Evolutionary conservation across 2,113 vertebrate species (phyloP).

Genomic region (Pyrgilauda ruficollis): DNA sequence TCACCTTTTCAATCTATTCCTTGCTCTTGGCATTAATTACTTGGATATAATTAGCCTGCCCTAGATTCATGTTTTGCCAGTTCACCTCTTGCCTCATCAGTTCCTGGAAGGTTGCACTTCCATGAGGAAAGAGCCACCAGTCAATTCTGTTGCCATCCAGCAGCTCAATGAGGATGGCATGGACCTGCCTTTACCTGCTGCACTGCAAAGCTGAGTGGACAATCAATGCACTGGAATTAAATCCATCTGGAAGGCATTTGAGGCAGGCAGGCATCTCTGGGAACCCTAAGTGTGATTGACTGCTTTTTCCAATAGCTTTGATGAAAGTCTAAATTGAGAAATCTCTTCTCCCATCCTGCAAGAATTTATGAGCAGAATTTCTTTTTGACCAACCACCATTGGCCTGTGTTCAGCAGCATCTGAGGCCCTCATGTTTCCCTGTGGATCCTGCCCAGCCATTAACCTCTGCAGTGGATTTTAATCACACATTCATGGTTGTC

Average conservation of each 20-base stretch:
- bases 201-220: conserved; percentile 29
- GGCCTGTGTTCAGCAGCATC: neutral
- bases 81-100: conserved; percentile 48
- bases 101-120: conserved; percentile 45
- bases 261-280: conserved; percentile 20
- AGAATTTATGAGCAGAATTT: neutral
- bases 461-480: neutral
- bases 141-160: conserved; percentile 5
- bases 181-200: conserved; percentile 20
- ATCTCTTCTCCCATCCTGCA: conserved; percentile 8
- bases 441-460: neutral
- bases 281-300: neutral
- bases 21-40: conserved; percentile 34
- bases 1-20: neutral
- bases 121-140: neutral
- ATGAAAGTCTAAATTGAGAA: conserved; percentile 1
- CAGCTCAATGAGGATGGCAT: conserved; percentile 16
- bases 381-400: neutral
- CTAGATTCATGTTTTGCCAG: neutral
- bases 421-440: conserved; percentile 6
- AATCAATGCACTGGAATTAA: conserved; percentile 52
- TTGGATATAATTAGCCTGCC: conserved; percentile 24
- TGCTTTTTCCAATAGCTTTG: conserved; percentile 26
- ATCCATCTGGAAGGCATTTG: conserved; percentile 71
- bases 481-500: neutral